Base-by-base conservation (phyloP, 2,888 invertebrate species). In the Colostygia pectinataria region DNA sequence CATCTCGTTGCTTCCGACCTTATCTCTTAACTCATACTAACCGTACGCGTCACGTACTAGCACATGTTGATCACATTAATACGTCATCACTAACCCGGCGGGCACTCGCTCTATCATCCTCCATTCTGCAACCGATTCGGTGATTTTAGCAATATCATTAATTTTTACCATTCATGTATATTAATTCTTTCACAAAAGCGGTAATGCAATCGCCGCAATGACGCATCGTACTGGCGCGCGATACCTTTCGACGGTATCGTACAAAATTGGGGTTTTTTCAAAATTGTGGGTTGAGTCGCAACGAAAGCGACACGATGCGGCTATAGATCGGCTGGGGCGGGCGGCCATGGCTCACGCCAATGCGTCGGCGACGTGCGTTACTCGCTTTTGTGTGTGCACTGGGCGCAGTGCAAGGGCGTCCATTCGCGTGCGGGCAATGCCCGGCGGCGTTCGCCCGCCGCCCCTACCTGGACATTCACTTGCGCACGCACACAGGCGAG, bases 401-500 rank as follows among this genome's bases (percentile, higher is more conserved):
- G 88, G 83, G 83, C 88, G 87, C 86, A 88, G 89, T 86, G 89
- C 87, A 80, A 74, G 88, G 83, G 83, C 84, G 84, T 54, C 82
- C 83, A 71, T 81, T 65, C 83, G 68, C 84, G 83, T 80, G 85
- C 86, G 85, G 83, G 84, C 85, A 69, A 63, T 83, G 86, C 83
- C 86, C 87, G 74, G 80, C 84, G 78, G 84, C 87, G 74, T 83
- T 83, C 83, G 81, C 80, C 74, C 84, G 89, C 73, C 87, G 87
- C 76, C 83, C 85, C 77, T 80, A 84, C 80, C 83, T 86, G 81
- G 89, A 86, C 83, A 85, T 80, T 82, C 89, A 90, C 88, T 80
- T 84, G 86, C 88, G 91, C 83, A 84, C 85, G 85, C 88, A 86
- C 77, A 87, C 89, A 90, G 90, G 94, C 71, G 94, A 91, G 85